Conservation (phyloP, 2,113 vertebrate species). For the Lepus americanus region DNA sequence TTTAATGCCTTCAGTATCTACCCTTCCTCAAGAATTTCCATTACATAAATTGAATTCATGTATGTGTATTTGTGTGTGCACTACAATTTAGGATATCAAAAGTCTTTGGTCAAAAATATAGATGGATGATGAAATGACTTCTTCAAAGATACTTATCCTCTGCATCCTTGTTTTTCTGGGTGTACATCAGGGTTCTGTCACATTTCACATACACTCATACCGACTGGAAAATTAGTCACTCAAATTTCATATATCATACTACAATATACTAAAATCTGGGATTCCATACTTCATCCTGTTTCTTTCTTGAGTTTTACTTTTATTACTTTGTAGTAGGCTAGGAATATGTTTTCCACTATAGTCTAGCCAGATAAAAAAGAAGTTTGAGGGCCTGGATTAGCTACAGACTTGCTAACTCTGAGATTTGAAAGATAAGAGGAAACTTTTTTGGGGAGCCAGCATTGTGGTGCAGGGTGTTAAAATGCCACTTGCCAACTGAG, state of each 20-base stretch:
- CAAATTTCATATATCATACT: background rate
- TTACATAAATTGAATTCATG: background rate
- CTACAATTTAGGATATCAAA: conserved; percentile 35
- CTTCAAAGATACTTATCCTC: background rate
- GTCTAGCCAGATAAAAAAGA: background rate
- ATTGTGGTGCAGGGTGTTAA: too few relatives aligned
- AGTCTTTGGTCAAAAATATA: background rate
- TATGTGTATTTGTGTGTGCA: background rate
- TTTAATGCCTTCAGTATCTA: background rate
- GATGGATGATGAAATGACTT: conserved; percentile 3
- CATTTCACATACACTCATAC: background rate
- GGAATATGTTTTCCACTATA: background rate
- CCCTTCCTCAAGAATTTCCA: background rate
- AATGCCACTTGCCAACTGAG: too few relatives aligned
- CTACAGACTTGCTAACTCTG: background rate
- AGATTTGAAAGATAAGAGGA: background rate
- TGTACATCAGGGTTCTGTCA: background rate
- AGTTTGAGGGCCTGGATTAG: background rate
- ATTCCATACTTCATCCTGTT: background rate
- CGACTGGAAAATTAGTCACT: background rate
- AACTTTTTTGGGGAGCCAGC: background rate
- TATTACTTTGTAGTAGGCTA: background rate
- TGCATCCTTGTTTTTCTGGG: background rate
- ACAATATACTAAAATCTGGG: background rate
- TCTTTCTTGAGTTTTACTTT: background rate